Percentiles rank a stretch among this genome's conserved stretches.
Evolutionary conservation across 2,888 invertebrate species (phyloP).

Genomic region (Hermodice carunculata): DNA sequence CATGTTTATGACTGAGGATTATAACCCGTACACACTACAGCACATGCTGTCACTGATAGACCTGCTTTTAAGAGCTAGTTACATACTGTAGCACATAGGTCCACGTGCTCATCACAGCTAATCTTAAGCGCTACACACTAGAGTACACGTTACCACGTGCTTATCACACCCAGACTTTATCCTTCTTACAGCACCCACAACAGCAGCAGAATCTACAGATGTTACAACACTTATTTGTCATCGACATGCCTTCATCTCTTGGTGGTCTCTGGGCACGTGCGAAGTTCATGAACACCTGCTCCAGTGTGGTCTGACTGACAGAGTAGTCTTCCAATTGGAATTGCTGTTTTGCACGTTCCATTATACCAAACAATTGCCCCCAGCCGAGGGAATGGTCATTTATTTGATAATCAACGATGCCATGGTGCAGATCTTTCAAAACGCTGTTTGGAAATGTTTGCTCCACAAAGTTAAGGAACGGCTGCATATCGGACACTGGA

Average conservation of each 20-base stretch:
- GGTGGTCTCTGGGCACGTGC: conserved; percentile 43
- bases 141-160: too few relatives aligned
- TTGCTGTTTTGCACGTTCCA: conserved; percentile 76
- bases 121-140: too few relatives aligned
- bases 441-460: conserved; percentile 30
- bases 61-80: too few relatives aligned
- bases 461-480: conserved; percentile 21
- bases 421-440: conserved; percentile 69
- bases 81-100: too few relatives aligned
- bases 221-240: background rate
- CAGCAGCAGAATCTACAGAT: conserved; percentile 8
- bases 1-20: too few relatives aligned
- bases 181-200: conserved; percentile 12
- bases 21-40: too few relatives aligned
- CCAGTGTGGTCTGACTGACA: conserved; percentile 71
- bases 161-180: too few relatives aligned
- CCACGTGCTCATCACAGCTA: too few relatives aligned
- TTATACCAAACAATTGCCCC: conserved; percentile 79
- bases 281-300: conserved; percentile 72
- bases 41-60: too few relatives aligned
- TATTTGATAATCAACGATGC: conserved; percentile 80
- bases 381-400: conserved; percentile 75
- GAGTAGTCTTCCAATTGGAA: conserved; percentile 74
- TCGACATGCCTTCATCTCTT: background rate
- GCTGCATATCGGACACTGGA: conserved; percentile 8